Conservation (phyloP, 1,140 invertebrate genomes). For the Laupala kohalensis region DNA sequence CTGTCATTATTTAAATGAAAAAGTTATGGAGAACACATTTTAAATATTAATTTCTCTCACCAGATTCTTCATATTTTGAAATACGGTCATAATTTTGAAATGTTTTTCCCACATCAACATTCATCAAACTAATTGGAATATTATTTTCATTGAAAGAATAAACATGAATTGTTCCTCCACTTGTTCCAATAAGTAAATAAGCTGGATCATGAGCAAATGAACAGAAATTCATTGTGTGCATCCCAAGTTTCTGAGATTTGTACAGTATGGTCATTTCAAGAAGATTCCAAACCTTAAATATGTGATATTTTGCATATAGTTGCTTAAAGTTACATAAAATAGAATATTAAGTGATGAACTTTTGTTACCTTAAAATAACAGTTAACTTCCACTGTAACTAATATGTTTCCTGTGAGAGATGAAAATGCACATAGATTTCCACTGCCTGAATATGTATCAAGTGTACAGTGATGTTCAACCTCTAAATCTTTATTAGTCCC, state of each 20-base stretch:
- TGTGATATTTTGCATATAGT: background rate
- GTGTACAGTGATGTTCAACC: background rate
- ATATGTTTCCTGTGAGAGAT: background rate
- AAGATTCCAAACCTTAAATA: background rate
- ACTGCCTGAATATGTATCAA: background rate
- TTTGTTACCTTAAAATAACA: background rate
- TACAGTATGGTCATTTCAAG: background rate
- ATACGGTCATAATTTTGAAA: background rate
- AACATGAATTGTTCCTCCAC: background rate
- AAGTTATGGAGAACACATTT: background rate
- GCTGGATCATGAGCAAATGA: background rate
- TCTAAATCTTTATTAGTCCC: background rate
- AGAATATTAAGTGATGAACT: too few relatives aligned
- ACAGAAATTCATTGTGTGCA: background rate
- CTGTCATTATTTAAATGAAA: background rate
- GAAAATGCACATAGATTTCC: background rate
- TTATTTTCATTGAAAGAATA: background rate
- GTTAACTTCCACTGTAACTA: background rate
- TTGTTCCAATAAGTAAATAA: background rate
- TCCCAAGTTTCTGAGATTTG: background rate
- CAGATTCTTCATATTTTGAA: background rate
- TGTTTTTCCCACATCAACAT: background rate
- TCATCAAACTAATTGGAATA: background rate
- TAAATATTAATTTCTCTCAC: background rate
- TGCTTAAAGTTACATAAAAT: background rate